Evolutionary conservation across 2,113 vertebrate genomes (phyloP).

Genomic region (Manacus vitellinus): DNA sequence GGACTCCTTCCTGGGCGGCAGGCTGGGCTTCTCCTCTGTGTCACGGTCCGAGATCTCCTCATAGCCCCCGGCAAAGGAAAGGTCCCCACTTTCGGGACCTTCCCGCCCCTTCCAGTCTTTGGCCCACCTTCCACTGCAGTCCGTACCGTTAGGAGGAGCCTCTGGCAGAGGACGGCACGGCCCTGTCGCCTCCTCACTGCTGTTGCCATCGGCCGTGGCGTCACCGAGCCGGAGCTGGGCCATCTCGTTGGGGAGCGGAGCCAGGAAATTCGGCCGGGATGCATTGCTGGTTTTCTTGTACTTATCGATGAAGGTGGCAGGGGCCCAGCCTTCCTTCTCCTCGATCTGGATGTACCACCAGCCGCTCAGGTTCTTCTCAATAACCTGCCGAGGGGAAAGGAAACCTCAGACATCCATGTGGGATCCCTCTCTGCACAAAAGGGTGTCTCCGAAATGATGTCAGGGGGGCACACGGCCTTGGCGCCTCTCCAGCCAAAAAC

Average conservation of each 20-base stretch:
- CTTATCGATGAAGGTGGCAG: constrained; percentile 94
- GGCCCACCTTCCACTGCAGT: constrained; percentile 78
- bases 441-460: neutral
- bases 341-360: constrained; percentile 99
- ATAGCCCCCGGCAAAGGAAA: constrained; percentile 59
- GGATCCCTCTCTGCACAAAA: neutral
- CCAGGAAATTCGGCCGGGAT: constrained; percentile 90
- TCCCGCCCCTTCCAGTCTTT: constrained; percentile 89
- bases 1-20: constrained; percentile 91
- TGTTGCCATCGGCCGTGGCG: neutral
- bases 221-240: constrained; percentile 83
- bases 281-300: constrained; percentile 97
- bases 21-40: constrained; percentile 91
- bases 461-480: neutral
- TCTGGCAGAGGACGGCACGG: constrained; percentile 88
- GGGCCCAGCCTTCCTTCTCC: constrained; percentile 97
- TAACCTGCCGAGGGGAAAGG: constrained; percentile 79
- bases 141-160: constrained; percentile 78
- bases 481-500: neutral
- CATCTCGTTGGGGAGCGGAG: constrained; percentile 89
- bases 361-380: constrained; percentile 94
- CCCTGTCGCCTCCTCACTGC: constrained; percentile 74
- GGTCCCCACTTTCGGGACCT: constrained; percentile 61
- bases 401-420: neutral
- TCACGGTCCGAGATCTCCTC: constrained; percentile 74